Evolutionary conservation across 2,797 vertebrate species (phyloP).

Genomic region (Eulemur albifrons): DNA sequence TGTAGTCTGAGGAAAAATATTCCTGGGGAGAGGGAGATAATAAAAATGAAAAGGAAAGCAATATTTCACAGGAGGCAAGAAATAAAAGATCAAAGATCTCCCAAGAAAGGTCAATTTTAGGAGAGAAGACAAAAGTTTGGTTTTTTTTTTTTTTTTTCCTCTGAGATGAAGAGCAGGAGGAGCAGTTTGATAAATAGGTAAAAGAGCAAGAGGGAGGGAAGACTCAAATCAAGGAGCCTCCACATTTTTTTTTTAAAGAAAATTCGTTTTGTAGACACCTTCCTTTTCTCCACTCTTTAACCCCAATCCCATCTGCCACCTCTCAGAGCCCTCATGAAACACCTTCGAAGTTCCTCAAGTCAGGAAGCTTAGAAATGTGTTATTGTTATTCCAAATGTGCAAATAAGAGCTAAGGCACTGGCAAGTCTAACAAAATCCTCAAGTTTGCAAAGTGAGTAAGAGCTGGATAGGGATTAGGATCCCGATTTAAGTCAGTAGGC

Average conservation of each 20-base stretch:
- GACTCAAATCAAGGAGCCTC: neutral
- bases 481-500: neutral
- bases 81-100: neutral
- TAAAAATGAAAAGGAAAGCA: neutral
- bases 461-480: neutral
- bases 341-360: neutral
- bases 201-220: neutral
- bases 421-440: neutral
- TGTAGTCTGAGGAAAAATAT: neutral
- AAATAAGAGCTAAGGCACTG: neutral
- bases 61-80: neutral
- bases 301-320: neutral
- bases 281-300: neutral
- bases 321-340: neutral
- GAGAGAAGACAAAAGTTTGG: neutral
- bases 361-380: neutral
- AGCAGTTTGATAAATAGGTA: neutral
- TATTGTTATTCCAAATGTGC: fast-evolving
- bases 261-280: neutral
- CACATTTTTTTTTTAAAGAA: too few species aligned
- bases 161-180: neutral
- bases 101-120: neutral
- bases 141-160: neutral
- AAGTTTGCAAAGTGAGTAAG: neutral
- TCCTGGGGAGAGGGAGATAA: neutral